Evolutionary conservation across 2,888 invertebrate species (phyloP).

Genomic region (Ophion ventricosus): DNA sequence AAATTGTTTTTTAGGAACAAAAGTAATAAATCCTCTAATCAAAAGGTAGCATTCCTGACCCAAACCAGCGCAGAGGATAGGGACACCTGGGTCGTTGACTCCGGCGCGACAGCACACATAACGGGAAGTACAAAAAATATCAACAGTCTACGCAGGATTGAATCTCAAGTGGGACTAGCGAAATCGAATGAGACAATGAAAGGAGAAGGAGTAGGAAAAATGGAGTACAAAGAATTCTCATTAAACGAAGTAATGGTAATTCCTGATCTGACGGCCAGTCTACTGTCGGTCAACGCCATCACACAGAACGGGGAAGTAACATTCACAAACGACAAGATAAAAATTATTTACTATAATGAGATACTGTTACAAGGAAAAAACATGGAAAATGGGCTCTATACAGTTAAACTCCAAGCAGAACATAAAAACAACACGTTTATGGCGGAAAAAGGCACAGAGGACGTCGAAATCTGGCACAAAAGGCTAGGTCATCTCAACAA

Average conservation of each 20-base stretch:
- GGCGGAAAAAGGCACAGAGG: not conserved
- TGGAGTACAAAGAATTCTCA: slow-evolving; percentile 56
- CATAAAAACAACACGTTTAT: not conserved
- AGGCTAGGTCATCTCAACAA: slow-evolving; percentile 61
- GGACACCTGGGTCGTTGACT: slow-evolving; percentile 49
- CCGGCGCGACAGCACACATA: slow-evolving; percentile 65
- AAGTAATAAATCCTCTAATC: slow-evolving; percentile 16
- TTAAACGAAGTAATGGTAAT: slow-evolving; percentile 55
- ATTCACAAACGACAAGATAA: slow-evolving; percentile 24
- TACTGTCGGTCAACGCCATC: slow-evolving; percentile 35
- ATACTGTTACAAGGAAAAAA: slow-evolving; percentile 36
- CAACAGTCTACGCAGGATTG: slow-evolving; percentile 14
- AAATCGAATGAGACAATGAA: slow-evolving; percentile 26
- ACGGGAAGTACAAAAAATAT: slow-evolving; percentile 53
- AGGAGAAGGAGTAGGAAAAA: slow-evolving; percentile 55
- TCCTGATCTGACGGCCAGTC: slow-evolving; percentile 57
- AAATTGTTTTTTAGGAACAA: slow-evolving; percentile 17
- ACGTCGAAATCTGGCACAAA: slow-evolving; percentile 56
- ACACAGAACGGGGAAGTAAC: slow-evolving; percentile 51
- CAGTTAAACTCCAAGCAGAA: slow-evolving; percentile 42
- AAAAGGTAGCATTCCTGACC: not conserved
- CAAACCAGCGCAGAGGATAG: not conserved
- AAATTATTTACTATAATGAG: slow-evolving; percentile 32
- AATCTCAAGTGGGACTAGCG: slow-evolving; percentile 50
- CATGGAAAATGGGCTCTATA: slow-evolving; percentile 33